A percentile compares a stretch with the other conserved stretches of the same genome.
Conservation (phyloP, 1,140 invertebrate species). For the Heliconius hermathena region DNA sequence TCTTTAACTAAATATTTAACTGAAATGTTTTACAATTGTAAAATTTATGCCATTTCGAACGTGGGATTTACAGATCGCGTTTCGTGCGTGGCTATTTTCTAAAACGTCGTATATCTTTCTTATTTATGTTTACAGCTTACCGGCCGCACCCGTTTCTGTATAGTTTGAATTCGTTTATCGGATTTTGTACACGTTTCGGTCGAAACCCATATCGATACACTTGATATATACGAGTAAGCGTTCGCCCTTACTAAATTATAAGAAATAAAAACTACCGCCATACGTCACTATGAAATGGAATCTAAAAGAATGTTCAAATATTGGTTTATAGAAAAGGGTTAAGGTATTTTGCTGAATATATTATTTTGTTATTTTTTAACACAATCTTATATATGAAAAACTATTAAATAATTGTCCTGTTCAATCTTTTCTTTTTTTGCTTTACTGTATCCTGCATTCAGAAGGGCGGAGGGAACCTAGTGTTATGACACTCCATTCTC, state of each 20-base stretch:
- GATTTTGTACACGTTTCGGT: slow-evolving; percentile 74
- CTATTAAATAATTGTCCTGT: no score
- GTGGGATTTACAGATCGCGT: slow-evolving; percentile 62
- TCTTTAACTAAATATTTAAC: slow-evolving; percentile 43
- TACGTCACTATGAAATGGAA: slow-evolving; percentile 47
- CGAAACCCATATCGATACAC: slow-evolving; percentile 64
- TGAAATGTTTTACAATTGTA: slow-evolving; percentile 52
- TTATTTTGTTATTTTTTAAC: neutral
- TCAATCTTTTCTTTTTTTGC: no score
- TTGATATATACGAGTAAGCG: slow-evolving; percentile 61
- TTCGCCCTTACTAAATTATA: slow-evolving; percentile 60
- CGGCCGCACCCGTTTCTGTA: slow-evolving; percentile 62
- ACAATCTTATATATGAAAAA: neutral
- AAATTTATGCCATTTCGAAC: slow-evolving; percentile 73
- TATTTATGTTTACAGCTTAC: slow-evolving; percentile 80
- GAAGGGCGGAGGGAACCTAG: no score
- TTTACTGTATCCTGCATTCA: no score
- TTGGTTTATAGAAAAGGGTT: neutral
- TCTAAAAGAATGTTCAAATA: slow-evolving; percentile 2
- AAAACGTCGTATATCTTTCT: slow-evolving; percentile 77
- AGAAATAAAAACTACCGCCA: slow-evolving; percentile 50
- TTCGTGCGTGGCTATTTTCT: slow-evolving; percentile 75
- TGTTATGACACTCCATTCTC: no score
- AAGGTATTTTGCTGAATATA: neutral
- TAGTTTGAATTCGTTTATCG: slow-evolving; percentile 78